phyloP scores from a whole-genome alignment of 2,888 invertebrate genomes.

The Volucella inflata region DNA sequence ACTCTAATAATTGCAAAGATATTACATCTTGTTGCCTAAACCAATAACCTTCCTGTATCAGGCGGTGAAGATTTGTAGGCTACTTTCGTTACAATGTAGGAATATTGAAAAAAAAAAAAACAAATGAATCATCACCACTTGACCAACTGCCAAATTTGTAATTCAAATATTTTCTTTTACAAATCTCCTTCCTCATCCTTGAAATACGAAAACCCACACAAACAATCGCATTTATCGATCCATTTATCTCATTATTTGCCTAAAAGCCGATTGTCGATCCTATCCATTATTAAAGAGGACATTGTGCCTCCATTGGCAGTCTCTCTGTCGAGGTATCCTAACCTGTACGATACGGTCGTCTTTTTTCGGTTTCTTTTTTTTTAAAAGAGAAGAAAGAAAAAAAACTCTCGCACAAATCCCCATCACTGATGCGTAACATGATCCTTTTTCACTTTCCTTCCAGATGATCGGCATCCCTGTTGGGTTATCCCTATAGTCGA shows the following conservation, averaged over 20 bases:
- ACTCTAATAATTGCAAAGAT: too few relatives aligned
- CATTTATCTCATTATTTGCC: slow-evolving; percentile 62
- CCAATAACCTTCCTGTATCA: too few relatives aligned
- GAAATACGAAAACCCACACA: slow-evolving; percentile 20
- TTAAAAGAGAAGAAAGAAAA: neutral
- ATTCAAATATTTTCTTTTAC: slow-evolving; percentile 27
- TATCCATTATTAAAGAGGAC: slow-evolving; percentile 31
- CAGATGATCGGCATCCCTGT: slow-evolving; percentile 66
- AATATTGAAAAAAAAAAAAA: too few relatives aligned
- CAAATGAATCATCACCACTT: too few relatives aligned
- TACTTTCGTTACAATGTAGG: too few relatives aligned
- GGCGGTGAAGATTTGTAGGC: too few relatives aligned
- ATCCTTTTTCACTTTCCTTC: slow-evolving; percentile 74
- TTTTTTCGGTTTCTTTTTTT: neutral
- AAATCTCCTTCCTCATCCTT: slow-evolving; percentile 25
- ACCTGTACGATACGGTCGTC: slow-evolving; percentile 40
- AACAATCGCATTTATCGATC: slow-evolving; percentile 56
- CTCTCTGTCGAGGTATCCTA: slow-evolving; percentile 22
- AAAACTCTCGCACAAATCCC: slow-evolving; percentile 21
- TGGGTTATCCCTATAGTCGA: slow-evolving; percentile 22
- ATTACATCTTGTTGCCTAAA: too few relatives aligned
- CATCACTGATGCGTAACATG: slow-evolving; percentile 54
- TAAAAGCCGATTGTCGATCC: slow-evolving; percentile 50
- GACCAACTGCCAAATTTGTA: neutral
- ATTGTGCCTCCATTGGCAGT: slow-evolving; percentile 63